phyloP scores from a whole-genome alignment of 2,888 invertebrate species.

The Entomobrya proxima region DNA sequence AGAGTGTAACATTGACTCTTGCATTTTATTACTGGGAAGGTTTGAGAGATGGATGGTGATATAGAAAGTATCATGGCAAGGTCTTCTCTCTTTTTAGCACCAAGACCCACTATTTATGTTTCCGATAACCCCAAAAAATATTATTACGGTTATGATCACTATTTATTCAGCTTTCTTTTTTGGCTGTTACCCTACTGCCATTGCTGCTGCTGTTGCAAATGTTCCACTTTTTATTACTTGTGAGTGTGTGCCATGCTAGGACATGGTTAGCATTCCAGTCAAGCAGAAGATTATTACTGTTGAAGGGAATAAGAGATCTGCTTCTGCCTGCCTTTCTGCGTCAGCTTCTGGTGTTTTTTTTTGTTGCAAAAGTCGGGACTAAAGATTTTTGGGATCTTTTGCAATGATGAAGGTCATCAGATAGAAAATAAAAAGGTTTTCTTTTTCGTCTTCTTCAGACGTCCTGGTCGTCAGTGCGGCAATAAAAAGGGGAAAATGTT shows the following conservation, averaged over 20 bases:
- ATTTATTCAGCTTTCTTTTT: constrained; percentile 5
- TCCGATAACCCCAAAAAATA: constrained; percentile 22
- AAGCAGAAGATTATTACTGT: constrained; percentile 8
- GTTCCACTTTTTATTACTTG: constrained; percentile 14
- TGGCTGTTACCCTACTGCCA: neutral
- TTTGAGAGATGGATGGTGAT: neutral
- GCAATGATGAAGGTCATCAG: constrained; percentile 21
- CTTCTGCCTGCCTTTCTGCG: neutral
- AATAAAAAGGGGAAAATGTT: no score
- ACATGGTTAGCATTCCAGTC: neutral
- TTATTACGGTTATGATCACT: neutral
- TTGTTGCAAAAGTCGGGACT: neutral
- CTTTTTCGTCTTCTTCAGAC: neutral
- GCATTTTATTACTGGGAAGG: neutral
- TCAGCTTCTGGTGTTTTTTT: neutral
- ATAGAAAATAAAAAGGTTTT: neutral
- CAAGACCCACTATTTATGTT: neutral
- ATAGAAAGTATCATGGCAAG: neutral
- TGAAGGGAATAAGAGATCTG: neutral
- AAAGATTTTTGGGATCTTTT: no score
- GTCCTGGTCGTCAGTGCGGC: neutral
- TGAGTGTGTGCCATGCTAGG: neutral
- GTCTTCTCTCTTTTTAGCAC: neutral
- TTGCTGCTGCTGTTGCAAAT: no score
- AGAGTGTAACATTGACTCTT: constrained; percentile 12